Evolutionary conservation across 2,888 invertebrate genomes (phyloP), one percentile per base, ranked within the genome.

Genomic region (Leptinotarsa haldemani): DNA sequence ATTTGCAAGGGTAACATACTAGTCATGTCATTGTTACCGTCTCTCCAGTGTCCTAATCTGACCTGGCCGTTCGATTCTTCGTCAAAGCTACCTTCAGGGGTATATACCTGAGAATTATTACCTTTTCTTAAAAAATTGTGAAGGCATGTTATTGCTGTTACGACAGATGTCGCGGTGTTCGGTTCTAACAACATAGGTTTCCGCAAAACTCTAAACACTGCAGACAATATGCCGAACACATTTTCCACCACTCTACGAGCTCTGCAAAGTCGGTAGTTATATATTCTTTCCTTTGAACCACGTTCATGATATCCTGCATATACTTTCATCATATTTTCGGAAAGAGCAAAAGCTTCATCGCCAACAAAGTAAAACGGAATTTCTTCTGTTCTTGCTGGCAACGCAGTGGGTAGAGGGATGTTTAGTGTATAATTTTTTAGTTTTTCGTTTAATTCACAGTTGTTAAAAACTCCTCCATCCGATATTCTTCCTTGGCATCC

Each of bases 311-410:
- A 50, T 61, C 78, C 78, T 20, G 78, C 40, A 63, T 71, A 81
- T 16, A 79, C 80, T 65, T 82, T 81, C 78, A 81, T 76, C 13
- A 79, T 63, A 72, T 77, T 58, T 53, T 58, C 65, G 40, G 48
- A 65, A 16, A 81, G 66, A 30, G 80, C 70, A 74, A 76, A 75
- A 13, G 75, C 75, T 3, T 65, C 66, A 65, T 75, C 75, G 7
- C 25, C 75, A 7, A 73, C 48, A 73, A 75, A 58, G 40, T 48
- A 48, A 48, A 48, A 48, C 48, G 48, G 48, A 48, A 48, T 48
- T 48, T 48, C 48, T 48, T 48, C 48, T 48, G 48, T 48, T 48
- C 48, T 48, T 48, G 48, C 48, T 48, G 48, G 48, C 48, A 48
- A 48, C 48, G 48, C 48, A 48, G 48, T 48, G 48, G 48, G 48